phyloP scores from a whole-genome alignment of 2,888 invertebrate species.

The Acronicta psi region DNA sequence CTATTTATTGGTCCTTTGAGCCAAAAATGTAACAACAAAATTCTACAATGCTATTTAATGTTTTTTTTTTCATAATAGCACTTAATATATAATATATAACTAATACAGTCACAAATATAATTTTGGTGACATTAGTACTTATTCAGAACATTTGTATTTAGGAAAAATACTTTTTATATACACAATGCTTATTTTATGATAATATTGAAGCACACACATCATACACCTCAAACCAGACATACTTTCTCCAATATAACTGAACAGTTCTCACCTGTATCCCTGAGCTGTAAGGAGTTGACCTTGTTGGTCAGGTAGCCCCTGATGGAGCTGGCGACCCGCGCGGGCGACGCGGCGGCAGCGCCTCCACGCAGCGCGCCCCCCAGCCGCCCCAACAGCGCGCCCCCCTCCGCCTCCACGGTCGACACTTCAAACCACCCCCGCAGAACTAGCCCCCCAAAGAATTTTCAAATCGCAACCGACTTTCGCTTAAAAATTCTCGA shows the following conservation, averaged over 20 bases:
- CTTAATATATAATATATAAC: too few relatives aligned
- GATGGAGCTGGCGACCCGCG: constrained; percentile 92
- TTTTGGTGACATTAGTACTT: too few relatives aligned
- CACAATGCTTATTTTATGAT: too few relatives aligned
- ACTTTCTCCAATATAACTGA: not conserved
- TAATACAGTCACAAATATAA: too few relatives aligned
- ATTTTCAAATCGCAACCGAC: constrained; percentile 2
- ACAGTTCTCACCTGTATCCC: constrained; percentile 91
- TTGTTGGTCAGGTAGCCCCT: constrained; percentile 92
- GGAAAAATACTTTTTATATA: too few relatives aligned
- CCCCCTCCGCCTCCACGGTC: constrained; percentile 87
- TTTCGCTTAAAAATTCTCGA: not conserved
- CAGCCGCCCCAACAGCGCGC: constrained; percentile 91
- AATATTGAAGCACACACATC: too few relatives aligned
- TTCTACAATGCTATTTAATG: too few relatives aligned
- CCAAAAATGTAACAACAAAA: not conserved
- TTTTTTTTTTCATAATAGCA: too few relatives aligned
- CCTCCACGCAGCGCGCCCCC: constrained; percentile 91
- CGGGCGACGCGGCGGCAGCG: constrained; percentile 91
- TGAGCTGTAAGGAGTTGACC: constrained; percentile 91
- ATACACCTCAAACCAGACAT: not conserved
- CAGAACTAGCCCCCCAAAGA: constrained; percentile 26
- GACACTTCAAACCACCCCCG: constrained; percentile 66
- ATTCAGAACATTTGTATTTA: too few relatives aligned
- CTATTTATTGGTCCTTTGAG: not conserved